Evolutionary conservation across 2,113 vertebrate genomes (phyloP).

Genomic region (Dromaius novaehollandiae): DNA sequence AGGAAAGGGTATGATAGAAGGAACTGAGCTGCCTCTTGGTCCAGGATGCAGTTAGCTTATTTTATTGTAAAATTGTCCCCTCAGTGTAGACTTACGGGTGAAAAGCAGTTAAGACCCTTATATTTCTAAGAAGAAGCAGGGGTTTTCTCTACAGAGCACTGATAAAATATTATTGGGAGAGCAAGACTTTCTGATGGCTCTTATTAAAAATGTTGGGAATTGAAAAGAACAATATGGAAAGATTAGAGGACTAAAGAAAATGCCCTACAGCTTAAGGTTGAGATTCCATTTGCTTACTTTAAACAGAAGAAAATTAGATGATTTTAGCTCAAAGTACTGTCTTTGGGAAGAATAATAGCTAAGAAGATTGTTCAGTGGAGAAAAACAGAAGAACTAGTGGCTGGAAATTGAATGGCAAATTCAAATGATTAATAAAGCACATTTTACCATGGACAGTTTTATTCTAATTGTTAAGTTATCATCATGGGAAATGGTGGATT

Average conservation of each 20-base stretch:
- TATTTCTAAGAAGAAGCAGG: neutral
- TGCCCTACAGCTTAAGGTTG: neutral
- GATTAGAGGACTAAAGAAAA: neutral
- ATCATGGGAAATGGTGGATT: neutral
- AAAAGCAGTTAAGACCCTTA: neutral
- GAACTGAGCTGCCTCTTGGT: conserved; percentile 37
- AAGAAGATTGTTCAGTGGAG: neutral
- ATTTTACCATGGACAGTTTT: neutral
- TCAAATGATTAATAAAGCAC: neutral
- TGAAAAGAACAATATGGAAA: neutral
- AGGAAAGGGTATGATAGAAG: conserved; percentile 47
- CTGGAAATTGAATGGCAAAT: neutral
- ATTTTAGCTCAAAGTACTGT: neutral
- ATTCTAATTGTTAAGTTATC: neutral
- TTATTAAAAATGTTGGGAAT: neutral
- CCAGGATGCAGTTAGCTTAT: neutral
- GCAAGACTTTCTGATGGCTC: neutral
- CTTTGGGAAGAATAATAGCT: neutral
- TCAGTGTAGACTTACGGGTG: neutral
- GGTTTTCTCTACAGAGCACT: neutral
- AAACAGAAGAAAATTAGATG: neutral
- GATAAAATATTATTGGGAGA: neutral
- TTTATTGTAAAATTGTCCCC: neutral
- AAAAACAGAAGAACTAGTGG: neutral
- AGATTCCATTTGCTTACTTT: neutral